A percentile compares a stretch with the other conserved stretches of the same genome.
Conservation (phyloP, 1,140 invertebrate species). For the Drosophila ambigua region DNA sequence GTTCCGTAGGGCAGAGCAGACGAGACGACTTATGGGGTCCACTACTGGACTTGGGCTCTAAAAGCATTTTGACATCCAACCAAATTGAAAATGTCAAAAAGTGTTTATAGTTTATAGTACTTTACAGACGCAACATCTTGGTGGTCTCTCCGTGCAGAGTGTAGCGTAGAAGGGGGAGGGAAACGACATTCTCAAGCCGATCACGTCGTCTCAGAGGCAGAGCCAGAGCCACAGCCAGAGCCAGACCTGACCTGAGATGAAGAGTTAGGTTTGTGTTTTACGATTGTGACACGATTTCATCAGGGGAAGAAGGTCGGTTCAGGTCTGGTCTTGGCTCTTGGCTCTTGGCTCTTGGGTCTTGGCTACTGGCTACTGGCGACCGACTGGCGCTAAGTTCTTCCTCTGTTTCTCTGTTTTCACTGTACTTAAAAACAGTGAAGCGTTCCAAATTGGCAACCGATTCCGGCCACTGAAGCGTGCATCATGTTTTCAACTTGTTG, state of each 20-base stretch:
- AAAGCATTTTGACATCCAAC: slow-evolving; percentile 79
- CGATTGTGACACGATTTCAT: slow-evolving; percentile 80
- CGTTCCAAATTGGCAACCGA: slow-evolving; percentile 71
- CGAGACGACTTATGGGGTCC: background rate
- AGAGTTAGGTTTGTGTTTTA: slow-evolving; percentile 39
- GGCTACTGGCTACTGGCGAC: slow-evolving; percentile 44
- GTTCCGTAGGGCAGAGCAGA: slow-evolving; percentile 2
- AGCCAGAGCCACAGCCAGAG: background rate
- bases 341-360: too few species aligned
- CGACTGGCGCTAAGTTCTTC: slow-evolving; percentile 58
- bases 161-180: background rate
- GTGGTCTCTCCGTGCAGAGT: slow-evolving; percentile 49
- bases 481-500: slow-evolving; percentile 59
- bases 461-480: slow-evolving; percentile 61
- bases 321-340: too few species aligned
- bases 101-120: slow-evolving; percentile 77
- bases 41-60: slow-evolving; percentile 39
- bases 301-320: slow-evolving; percentile 22
- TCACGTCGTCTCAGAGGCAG: slow-evolving; percentile 62
- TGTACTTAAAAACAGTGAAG: slow-evolving; percentile 50
- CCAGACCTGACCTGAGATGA: slow-evolving; percentile 10
- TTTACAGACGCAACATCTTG: slow-evolving; percentile 55
- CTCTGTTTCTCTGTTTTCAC: slow-evolving; percentile 15
- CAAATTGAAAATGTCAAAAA: slow-evolving; percentile 82
- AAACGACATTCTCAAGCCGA: slow-evolving; percentile 66